Percentiles rank a stretch among this genome's conserved stretches.
Evolutionary conservation across 1,140 invertebrate species (phyloP).

Genomic region (Drosophila subobscura): DNA sequence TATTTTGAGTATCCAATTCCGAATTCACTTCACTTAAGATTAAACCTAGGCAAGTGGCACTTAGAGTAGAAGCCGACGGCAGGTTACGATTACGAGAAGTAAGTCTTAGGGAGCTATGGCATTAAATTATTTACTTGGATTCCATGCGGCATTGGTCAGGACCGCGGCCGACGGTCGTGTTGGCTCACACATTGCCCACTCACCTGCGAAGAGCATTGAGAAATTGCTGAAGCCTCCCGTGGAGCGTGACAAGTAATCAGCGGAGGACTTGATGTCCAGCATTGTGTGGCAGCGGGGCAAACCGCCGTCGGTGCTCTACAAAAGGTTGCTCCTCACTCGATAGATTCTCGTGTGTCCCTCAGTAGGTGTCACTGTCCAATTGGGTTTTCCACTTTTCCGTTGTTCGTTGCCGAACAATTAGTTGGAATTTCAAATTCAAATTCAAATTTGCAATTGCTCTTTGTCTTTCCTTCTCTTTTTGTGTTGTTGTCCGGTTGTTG

Average conservation of each 20-base stretch:
- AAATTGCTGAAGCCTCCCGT: slow-evolving; percentile 88
- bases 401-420: slow-evolving; percentile 24
- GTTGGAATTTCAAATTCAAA: slow-evolving; percentile 43
- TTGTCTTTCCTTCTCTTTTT: slow-evolving; percentile 6
- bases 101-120: slow-evolving; percentile 19
- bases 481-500: neutral
- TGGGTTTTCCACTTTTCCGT: slow-evolving; percentile 7
- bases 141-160: slow-evolving; percentile 65
- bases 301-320: slow-evolving; percentile 50
- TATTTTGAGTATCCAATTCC: neutral
- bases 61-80: slow-evolving; percentile 33
- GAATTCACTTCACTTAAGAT: too few relatives aligned
- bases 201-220: slow-evolving; percentile 89
- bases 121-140: slow-evolving; percentile 73
- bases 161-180: slow-evolving; percentile 65
- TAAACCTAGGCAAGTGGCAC: neutral
- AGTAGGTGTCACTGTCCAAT: too few relatives aligned
- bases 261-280: slow-evolving; percentile 89
- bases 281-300: slow-evolving; percentile 82
- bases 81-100: neutral
- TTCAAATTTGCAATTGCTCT: slow-evolving; percentile 30
- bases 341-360: neutral
- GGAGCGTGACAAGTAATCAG: slow-evolving; percentile 88
- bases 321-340: neutral
- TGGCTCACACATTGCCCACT: slow-evolving; percentile 82